These are phyloP conservation scores for Serripes groenlandicus DNA, from an alignment of 2,888 invertebrate genomes.

Conservation along the genomic window DNA sequence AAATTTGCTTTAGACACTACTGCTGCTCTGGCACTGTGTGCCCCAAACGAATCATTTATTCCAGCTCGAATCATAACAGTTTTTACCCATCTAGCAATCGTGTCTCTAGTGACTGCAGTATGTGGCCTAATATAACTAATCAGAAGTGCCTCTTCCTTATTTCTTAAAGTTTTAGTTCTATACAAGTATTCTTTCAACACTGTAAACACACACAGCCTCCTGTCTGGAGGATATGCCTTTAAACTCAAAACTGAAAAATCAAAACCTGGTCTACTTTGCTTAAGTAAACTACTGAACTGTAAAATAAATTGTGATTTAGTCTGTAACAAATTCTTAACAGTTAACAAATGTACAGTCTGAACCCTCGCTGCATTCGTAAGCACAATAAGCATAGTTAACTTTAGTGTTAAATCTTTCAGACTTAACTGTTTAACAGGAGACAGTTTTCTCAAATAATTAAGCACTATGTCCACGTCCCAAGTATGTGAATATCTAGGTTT, in stretches of 20 bases:
- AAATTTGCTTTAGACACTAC: too few relatives aligned
- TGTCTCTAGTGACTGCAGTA: too few relatives aligned
- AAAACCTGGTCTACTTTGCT: not conserved
- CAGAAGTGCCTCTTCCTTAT: too few relatives aligned
- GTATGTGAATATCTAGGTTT: constrained; percentile 11
- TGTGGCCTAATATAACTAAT: too few relatives aligned
- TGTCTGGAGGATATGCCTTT: not conserved
- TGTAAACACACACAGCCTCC: not conserved
- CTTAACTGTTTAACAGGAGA: constrained; percentile 1
- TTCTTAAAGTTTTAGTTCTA: too few relatives aligned
- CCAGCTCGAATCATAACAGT: too few relatives aligned
- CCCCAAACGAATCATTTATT: too few relatives aligned
- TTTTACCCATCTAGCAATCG: too few relatives aligned
- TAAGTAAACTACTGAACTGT: not conserved
- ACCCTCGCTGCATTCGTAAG: constrained; percentile 17
- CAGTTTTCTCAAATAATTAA: constrained; percentile 9
- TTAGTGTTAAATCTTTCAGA: constrained; percentile 40
- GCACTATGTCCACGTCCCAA: constrained; percentile 17
- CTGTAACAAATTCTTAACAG: too few relatives aligned
- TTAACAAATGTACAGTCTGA: not conserved
- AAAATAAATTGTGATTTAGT: too few relatives aligned
- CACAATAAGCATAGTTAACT: constrained; percentile 40
- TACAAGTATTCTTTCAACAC: not conserved
- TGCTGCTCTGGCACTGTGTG: too few relatives aligned
- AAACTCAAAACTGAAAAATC: not conserved